Percentiles rank a stretch among this genome's conserved stretches.
Conservation (phyloP, 2,888 invertebrate species). For the Dascillus cervinus region DNA sequence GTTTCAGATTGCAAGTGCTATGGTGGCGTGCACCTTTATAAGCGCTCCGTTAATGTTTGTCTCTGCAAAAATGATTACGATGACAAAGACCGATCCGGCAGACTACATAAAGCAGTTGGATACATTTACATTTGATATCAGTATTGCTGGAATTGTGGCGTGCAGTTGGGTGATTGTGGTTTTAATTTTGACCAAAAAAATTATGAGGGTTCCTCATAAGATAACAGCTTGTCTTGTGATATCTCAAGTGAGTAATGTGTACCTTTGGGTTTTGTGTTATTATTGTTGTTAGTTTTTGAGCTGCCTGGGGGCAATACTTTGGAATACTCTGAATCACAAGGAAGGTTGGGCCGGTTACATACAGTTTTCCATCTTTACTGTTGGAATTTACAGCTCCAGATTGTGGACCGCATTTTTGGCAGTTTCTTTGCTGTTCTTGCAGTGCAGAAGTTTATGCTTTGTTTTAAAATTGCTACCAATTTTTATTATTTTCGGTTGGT, state of each 20-base stretch:
- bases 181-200: conserved; percentile 66
- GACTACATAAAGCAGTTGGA: conserved; percentile 73
- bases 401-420: conserved; percentile 83
- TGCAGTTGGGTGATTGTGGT: conserved; percentile 72
- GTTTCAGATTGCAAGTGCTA: conserved; percentile 75
- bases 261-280: conserved; percentile 1
- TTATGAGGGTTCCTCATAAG: conserved; percentile 71
- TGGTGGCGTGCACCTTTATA: conserved; percentile 91
- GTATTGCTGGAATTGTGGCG: conserved; percentile 69
- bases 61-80: conserved; percentile 85
- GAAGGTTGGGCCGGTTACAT: conserved; percentile 58
- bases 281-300: conserved; percentile 48
- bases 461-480: conserved; percentile 68
- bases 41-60: conserved; percentile 94
- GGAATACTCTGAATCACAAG: conserved; percentile 53
- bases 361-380: conserved; percentile 69
- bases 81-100: conserved; percentile 59
- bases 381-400: conserved; percentile 72
- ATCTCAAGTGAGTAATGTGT: conserved; percentile 60
- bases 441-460: conserved; percentile 77
- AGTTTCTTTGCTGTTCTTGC: conserved; percentile 69
- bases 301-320: conserved; percentile 68
- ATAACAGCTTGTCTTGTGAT: conserved; percentile 70
- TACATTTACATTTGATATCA: conserved; percentile 75
- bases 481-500: conserved; percentile 54